phyloP scores from a whole-genome alignment of 2,113 vertebrate species.

The Phalacrocorax aristotelis region DNA sequence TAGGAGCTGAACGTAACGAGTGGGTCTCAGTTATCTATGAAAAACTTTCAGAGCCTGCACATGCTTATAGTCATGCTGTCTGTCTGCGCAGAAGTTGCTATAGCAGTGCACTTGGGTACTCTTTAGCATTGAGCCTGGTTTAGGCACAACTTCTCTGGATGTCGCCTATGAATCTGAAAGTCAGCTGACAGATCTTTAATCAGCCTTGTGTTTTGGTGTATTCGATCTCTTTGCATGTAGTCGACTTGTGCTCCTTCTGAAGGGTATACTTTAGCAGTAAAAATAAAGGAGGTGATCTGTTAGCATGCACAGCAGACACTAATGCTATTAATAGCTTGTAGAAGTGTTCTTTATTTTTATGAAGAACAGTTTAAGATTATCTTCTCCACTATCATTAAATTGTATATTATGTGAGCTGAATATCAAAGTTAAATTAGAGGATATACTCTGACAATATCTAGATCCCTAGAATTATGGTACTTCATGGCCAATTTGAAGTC shows the following conservation, averaged over 20 bases:
- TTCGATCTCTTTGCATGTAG: background rate
- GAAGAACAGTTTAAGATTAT: conserved; percentile 19
- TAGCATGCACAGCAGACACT: background rate
- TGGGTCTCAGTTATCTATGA: background rate
- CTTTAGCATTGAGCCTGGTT: background rate
- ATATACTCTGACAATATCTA: background rate
- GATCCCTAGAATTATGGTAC: conserved; percentile 22
- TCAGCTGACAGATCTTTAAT: background rate
- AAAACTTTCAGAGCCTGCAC: background rate
- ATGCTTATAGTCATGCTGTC: background rate
- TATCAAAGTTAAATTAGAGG: conserved; percentile 28
- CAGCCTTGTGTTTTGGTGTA: background rate
- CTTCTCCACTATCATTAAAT: conserved; percentile 24
- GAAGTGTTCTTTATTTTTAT: background rate
- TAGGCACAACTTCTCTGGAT: background rate
- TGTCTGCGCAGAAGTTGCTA: background rate
- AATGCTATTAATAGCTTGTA: conserved; percentile 10
- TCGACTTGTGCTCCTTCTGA: background rate
- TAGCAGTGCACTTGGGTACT: background rate
- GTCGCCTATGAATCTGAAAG: background rate
- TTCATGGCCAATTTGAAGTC: conserved; percentile 40
- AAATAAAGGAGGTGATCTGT: background rate
- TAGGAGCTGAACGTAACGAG: background rate
- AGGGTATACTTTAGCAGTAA: background rate
- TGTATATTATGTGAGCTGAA: background rate